Evolutionary conservation across 2,888 invertebrate species (phyloP).

Genomic region (Tyria jacobaeae): DNA sequence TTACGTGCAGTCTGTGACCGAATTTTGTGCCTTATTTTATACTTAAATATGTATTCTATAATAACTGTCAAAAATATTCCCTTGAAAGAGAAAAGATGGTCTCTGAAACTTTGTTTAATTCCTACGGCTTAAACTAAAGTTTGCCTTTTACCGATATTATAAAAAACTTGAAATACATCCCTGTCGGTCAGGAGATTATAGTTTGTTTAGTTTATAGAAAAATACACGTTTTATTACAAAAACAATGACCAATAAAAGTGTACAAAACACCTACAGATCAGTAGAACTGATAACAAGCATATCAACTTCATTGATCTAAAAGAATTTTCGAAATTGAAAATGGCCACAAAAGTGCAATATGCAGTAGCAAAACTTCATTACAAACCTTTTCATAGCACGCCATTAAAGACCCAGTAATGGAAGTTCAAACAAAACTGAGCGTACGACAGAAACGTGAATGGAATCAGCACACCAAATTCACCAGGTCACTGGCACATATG

Average conservation of each 20-base stretch:
- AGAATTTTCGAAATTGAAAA: neutral
- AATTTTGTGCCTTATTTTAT: no score
- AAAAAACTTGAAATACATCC: no score
- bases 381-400: neutral
- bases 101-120: no score
- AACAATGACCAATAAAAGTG: no score
- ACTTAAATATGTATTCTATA: no score
- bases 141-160: no score
- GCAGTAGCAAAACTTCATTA: neutral
- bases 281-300: neutral
- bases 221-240: neutral
- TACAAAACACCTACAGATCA: neutral
- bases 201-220: neutral
- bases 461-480: constrained; percentile 36
- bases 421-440: constrained; percentile 34
- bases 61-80: no score
- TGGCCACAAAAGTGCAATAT: no score
- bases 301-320: neutral
- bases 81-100: no score
- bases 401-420: constrained; percentile 20
- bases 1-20: no score
- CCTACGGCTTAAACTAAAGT: no score
- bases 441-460: constrained; percentile 40
- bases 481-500: constrained; percentile 46
- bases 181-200: no score